Evolutionary conservation across 1,140 invertebrate genomes (phyloP), one percentile per base, ranked within the genome.

Genomic region (Leptopilina clavipes): DNA sequence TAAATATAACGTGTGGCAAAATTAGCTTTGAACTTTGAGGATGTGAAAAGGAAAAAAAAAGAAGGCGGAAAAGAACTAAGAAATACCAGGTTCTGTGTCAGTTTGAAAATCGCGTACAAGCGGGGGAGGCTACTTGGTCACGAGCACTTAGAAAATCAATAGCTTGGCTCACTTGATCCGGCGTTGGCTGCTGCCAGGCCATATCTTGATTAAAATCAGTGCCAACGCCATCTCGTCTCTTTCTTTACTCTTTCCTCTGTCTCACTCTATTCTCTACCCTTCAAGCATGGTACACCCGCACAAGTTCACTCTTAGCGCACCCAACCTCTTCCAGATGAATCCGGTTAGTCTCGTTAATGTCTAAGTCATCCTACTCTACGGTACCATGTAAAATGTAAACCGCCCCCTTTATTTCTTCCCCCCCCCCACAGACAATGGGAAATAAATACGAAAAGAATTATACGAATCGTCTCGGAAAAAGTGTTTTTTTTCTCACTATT

Each of bases 161-260:
- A 89, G 83, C 84, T 78, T 79, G 84, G 79, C 84, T 88, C 84
- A 81, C 85, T 87, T 86, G 86, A 89, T 89, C 87, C 83, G 83
- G 79, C 83, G 84, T 83, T 83, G 81, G 85, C 85, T 86, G 86
- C 86, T 86, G 86, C 85, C 87, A 86, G 83, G 83, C 88, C 88
- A 89, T 90, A 90, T 90, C 89, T 90, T 90, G 89, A 90, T 90
- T 90, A 90, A 90, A 90, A 90, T 90, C 89, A 89, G 87, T 89
- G 85, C 87, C 84, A 83, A 84, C 81, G 80, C 77, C 76, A 80
- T 81, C 75, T 78, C 83, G 76, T 83, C 79, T 74, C 76, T 79
- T 71, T 19, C 43, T 17, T 77, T 40, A 40, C 37, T 43, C 44
- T 71, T 56, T 73, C 75, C 56, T 74, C 54, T 71, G 44, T 76